Percentiles rank a stretch among this genome's conserved stretches.
These are phyloP conservation scores for Barypeithes pellucidus DNA, from an alignment of 2,888 invertebrate species.

Conservation along the genomic window DNA sequence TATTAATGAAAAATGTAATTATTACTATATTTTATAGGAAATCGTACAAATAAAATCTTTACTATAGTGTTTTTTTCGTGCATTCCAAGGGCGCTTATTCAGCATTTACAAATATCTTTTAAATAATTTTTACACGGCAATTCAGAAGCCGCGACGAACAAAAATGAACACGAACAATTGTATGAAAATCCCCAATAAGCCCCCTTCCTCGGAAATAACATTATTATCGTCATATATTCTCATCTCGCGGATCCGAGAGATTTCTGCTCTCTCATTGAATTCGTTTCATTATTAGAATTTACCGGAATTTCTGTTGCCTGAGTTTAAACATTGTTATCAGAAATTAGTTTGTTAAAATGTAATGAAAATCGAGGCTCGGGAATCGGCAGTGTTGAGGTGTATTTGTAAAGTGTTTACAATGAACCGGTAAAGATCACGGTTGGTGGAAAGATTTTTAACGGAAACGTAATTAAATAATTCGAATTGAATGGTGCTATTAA, in stretches of 20 bases:
- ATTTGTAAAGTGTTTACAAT: constrained; percentile 16
- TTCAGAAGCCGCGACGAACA: neutral
- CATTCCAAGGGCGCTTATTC: too few species aligned
- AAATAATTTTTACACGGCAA: neutral
- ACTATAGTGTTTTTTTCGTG: too few species aligned
- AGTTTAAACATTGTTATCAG: constrained; percentile 33
- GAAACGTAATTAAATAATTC: too few species aligned
- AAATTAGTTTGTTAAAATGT: constrained; percentile 33
- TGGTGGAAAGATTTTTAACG: neutral
- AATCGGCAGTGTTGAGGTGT: constrained; percentile 9
- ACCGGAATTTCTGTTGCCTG: constrained; percentile 29
- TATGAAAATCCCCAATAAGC: constrained; percentile 12
- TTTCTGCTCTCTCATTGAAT: constrained; percentile 30
- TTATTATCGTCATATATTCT: constrained; percentile 29
- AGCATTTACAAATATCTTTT: neutral
- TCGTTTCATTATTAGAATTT: constrained; percentile 38
- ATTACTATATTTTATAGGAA: too few species aligned
- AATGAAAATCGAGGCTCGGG: constrained; percentile 18
- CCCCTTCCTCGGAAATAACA: constrained; percentile 21
- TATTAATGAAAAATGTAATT: too few species aligned
- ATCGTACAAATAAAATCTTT: too few species aligned
- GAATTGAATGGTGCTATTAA: too few species aligned
- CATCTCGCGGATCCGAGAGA: constrained; percentile 25
- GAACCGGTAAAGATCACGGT: neutral
- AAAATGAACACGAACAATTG: constrained; percentile 24